Base-by-base conservation (phyloP, 37 sponge, comb jelly and placozoan genomes). In the Diacarnus erythraeanus region DNA sequence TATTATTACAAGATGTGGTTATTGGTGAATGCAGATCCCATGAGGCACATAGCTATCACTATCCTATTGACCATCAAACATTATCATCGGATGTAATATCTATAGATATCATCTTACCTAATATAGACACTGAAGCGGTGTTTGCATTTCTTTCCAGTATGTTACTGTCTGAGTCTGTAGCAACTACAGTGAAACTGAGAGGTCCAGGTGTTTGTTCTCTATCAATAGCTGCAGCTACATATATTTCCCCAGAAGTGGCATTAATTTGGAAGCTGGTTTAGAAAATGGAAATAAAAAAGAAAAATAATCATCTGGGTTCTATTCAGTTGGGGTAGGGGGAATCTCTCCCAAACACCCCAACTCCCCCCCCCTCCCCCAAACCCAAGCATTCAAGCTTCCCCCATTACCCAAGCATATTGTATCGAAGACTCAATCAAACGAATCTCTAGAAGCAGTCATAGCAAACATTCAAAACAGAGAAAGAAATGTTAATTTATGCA, bases 181-280 rank as follows among this genome's bases (percentile, higher is more conserved):
- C 84, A 54, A 59, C 58, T 2, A 68, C 77, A 5, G 54, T 22
- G 34, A 84, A 44, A 8, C 26, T 38, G 43, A 59, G 69, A 1
- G 56, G 54, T 9, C 22, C 35, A 1, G 67, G 40, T 2, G 29
- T 27, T 30, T 37, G 2, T 44, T 81, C 82, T 30, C 88, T 43
- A 71, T 87, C 77, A n/a, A 87, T 70, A 0, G 3, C 0, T 20
- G 1, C 34, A 0, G 35, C 15, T 12, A 75, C 69, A 20, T 2
- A 0, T 3, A 87, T 29, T 22, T 31, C 66, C 1, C 88, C 88
- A 21, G 72, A 59, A 6, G 73, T 64, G 0, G 54, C 4, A 70
- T 87, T 80, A 43, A 87, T 69, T 20, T n/a, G 9, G 54, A 87
- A 87, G 33, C 84, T 84, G 71, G 18, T 4, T 57, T 0, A 72